A percentile compares a stretch with the other conserved stretches of the same genome.
Evolutionary conservation across 2,888 invertebrate genomes (phyloP).

Genomic region (Amphipyra berbera): DNA sequence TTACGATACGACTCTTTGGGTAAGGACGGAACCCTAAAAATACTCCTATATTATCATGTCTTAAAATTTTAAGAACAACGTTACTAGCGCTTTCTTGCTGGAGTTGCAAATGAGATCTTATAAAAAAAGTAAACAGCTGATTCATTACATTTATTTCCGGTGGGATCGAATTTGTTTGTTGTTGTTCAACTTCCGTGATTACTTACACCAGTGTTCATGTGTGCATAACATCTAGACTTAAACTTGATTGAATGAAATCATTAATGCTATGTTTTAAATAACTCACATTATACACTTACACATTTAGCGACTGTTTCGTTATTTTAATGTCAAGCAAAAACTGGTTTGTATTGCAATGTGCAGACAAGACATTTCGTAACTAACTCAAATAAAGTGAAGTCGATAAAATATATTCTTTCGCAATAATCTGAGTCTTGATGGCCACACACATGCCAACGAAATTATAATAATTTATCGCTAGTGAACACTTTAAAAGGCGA

Average conservation of each 20-base stretch:
- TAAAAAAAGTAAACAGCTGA: constrained; percentile 32
- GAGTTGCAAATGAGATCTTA: constrained; percentile 19
- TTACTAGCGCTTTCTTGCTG: background rate
- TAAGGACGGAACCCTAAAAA: no score
- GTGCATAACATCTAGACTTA: constrained; percentile 40
- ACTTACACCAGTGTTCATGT: constrained; percentile 48
- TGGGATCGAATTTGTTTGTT: constrained; percentile 61
- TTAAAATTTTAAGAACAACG: background rate
- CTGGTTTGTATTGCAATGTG: constrained; percentile 43
- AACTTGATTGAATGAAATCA: constrained; percentile 30
- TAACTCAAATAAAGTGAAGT: constrained; percentile 28
- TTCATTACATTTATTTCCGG: constrained; percentile 61
- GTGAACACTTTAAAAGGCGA: no score
- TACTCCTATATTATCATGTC: background rate
- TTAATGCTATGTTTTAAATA: constrained; percentile 5
- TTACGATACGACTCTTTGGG: no score
- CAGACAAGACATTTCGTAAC: constrained; percentile 43
- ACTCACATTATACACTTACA: constrained; percentile 7
- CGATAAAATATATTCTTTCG: constrained; percentile 28
- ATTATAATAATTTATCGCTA: constrained; percentile 2
- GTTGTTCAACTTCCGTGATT: constrained; percentile 63
- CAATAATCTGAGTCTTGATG: constrained; percentile 24
- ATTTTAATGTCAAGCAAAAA: constrained; percentile 46
- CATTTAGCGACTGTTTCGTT: constrained; percentile 26
- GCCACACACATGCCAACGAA: background rate